phyloP scores from a whole-genome alignment of 1,140 invertebrate genomes.

The Drosophila nigromelanica region DNA sequence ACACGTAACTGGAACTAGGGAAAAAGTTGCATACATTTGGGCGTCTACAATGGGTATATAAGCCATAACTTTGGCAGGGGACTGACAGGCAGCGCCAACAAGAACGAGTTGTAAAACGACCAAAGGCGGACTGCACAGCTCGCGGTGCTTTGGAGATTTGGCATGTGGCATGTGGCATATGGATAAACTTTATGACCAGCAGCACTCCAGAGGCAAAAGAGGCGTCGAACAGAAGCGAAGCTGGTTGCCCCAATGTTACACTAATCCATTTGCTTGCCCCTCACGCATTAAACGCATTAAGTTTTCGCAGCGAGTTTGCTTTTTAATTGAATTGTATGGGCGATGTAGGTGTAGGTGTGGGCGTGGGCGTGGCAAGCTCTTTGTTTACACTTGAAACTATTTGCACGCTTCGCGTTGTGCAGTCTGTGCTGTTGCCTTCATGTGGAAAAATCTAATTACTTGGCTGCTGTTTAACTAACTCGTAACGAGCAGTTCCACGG shows the following conservation, averaged over 20 bases:
- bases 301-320: slow-evolving; percentile 46
- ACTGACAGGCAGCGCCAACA: slow-evolving; percentile 9
- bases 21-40: slow-evolving; percentile 50
- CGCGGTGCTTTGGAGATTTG: slow-evolving; percentile 52
- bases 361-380: slow-evolving; percentile 36
- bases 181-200: slow-evolving; percentile 70
- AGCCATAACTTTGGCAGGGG: slow-evolving; percentile 53
- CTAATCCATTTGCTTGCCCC: slow-evolving; percentile 77
- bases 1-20: slow-evolving; percentile 55
- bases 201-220: neutral
- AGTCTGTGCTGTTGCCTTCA: slow-evolving; percentile 39
- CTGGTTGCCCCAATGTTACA: neutral
- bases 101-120: slow-evolving; percentile 14
- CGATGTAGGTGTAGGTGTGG: slow-evolving; percentile 4
- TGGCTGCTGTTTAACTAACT: slow-evolving; percentile 74
- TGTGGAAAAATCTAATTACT: slow-evolving; percentile 82
- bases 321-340: slow-evolving; percentile 79
- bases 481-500: slow-evolving; percentile 22
- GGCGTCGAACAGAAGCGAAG: neutral
- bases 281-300: slow-evolving; percentile 81
- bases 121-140: slow-evolving; percentile 27
- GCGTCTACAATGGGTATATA: slow-evolving; percentile 31
- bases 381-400: slow-evolving; percentile 78
- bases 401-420: slow-evolving; percentile 36
- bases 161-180: slow-evolving; percentile 61